phyloP scores from a whole-genome alignment of 2,888 invertebrate species.

The Harpagoxenus sublaevis region DNA sequence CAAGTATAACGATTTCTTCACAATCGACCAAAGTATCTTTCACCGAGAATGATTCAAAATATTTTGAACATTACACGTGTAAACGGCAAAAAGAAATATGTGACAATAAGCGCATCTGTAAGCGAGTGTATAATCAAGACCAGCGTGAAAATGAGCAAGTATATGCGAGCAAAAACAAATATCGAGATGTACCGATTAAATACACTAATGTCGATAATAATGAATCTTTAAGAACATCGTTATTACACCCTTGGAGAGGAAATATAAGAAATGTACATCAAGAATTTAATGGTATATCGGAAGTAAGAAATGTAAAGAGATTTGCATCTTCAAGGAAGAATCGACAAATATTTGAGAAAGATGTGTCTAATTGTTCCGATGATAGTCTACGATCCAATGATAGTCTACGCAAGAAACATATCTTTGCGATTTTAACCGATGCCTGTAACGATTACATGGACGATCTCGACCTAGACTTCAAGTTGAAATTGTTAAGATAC shows the following conservation, averaged over 20 bases:
- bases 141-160: background rate
- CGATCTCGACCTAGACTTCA: conserved; percentile 66
- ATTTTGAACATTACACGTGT: background rate
- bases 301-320: background rate
- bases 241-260: background rate
- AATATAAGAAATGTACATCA: background rate
- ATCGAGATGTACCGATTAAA: background rate
- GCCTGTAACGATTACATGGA: conserved; percentile 50
- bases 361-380: background rate
- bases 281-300: background rate
- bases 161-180: background rate
- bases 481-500: conserved; percentile 75
- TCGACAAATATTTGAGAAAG: background rate
- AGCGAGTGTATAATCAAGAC: background rate
- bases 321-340: background rate
- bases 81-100: background rate
- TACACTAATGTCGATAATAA: background rate
- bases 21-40: conserved; percentile 1
- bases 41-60: background rate
- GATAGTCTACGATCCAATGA: background rate
- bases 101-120: background rate
- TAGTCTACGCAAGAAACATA: background rate
- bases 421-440: conserved; percentile 19
- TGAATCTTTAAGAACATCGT: background rate
- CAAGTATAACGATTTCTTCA: conserved; percentile 2